Conservation (phyloP, 1,140 invertebrate species). For the Drosophila micromelanica region DNA sequence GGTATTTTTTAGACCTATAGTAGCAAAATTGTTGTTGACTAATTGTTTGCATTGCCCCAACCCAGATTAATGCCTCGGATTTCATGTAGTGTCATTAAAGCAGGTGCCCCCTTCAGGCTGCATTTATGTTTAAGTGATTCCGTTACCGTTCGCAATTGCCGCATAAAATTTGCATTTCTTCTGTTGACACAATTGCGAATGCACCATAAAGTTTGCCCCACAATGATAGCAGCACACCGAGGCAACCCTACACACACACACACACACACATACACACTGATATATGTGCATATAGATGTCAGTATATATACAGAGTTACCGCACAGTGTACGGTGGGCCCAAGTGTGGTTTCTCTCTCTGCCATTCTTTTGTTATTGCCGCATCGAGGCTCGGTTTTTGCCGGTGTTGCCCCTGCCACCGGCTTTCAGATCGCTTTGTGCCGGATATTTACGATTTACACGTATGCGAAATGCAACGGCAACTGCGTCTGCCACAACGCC, state of each 20-base stretch:
- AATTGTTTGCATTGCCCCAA: background rate
- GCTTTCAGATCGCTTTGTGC: conserved; percentile 64
- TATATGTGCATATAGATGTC: conserved; percentile 2
- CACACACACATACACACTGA: too few species aligned
- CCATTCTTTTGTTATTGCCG: conserved; percentile 31
- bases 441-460: conserved; percentile 81
- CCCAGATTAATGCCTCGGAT: background rate
- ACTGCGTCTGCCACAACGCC: conserved; percentile 16
- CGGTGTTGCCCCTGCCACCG: conserved; percentile 21
- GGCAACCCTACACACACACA: background rate
- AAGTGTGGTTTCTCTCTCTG: conserved; percentile 18
- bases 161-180: conserved; percentile 41
- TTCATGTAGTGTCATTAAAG: background rate
- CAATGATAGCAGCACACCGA: conserved; percentile 6
- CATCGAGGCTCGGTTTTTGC: conserved; percentile 17
- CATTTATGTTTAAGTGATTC: conserved; percentile 37
- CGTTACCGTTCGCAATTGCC: conserved; percentile 27
- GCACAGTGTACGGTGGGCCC: conserved; percentile 7
- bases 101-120: background rate
- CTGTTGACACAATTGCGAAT: conserved; percentile 31
- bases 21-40: background rate
- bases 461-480: conserved; percentile 72
- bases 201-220: conserved; percentile 33
- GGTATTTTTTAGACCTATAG: too few species aligned
- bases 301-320: conserved; percentile 1